These are phyloP conservation scores for Theonella swinhoei DNA, from an alignment of 37 sponge, comb jelly and placozoan genomes.

Conservation along the genomic window DNA sequence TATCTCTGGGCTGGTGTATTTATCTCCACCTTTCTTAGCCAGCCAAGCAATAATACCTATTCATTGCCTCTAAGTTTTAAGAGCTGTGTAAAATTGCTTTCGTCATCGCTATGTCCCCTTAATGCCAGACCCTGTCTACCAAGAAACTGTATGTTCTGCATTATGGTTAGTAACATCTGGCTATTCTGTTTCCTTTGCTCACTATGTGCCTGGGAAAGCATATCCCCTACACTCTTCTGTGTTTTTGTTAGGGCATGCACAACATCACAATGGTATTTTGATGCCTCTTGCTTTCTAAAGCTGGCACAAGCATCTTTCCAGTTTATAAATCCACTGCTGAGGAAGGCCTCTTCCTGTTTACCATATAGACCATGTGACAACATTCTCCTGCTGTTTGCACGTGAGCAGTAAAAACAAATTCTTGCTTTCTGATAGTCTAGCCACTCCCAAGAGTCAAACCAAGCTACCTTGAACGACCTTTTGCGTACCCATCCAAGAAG, in stretches of 20 bases:
- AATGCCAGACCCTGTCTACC: slow-evolving; percentile 36
- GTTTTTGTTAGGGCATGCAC: too few species aligned
- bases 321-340: slow-evolving; percentile 30
- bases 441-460: slow-evolving; percentile 43
- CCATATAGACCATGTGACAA: slow-evolving; percentile 1
- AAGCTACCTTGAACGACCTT: slow-evolving; percentile 31
- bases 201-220: not conserved
- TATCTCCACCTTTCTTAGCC: slow-evolving; percentile 5
- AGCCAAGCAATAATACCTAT: not conserved
- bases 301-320: slow-evolving; percentile 54
- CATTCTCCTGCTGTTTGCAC: slow-evolving; percentile 18
- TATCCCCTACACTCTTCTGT: slow-evolving; percentile 18
- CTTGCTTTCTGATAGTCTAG: slow-evolving; percentile 31
- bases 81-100: slow-evolving; percentile 33
- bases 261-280: slow-evolving; percentile 20
- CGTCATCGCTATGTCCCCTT: slow-evolving; percentile 13
- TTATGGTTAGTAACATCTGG: slow-evolving; percentile 9
- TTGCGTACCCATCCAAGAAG: too few species aligned
- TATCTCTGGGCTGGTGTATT: too few species aligned
- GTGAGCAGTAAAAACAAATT: slow-evolving; percentile 42
- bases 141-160: slow-evolving; percentile 28
- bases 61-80: slow-evolving; percentile 10
- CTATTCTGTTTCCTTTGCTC: slow-evolving; percentile 27
- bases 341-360: slow-evolving; percentile 17
- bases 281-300: slow-evolving; percentile 20